Evolutionary conservation across 1,140 invertebrate species (phyloP), one percentile per base, ranked within the genome.

Genomic region (Oscheius sp.): DNA sequence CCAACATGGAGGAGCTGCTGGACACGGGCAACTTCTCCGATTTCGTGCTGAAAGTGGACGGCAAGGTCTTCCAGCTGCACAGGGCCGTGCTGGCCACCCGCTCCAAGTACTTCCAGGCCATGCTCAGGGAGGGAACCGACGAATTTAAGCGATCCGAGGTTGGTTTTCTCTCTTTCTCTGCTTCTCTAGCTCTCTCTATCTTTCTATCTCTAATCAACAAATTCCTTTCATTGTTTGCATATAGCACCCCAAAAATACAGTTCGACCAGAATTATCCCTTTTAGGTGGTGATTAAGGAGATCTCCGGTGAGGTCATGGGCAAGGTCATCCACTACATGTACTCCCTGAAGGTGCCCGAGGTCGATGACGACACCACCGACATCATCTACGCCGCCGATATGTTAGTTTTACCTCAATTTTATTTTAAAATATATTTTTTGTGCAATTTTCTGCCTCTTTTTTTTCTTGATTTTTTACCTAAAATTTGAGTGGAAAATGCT

Each of bases 91-190:
- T 83, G 2, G 68, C 77, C 0, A 75, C 81, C 18, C 69, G 81
- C 10, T 82, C 79, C n/a, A 73, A 73, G 10, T 80, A 84, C 3
- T 83, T 83, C 64, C 52, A 62, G 29, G 74, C 61, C 13, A 80
- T 84, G 77, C 79, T 35, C 49, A 71, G 46, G 31, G 68, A 26
- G 36, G 69, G 65, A 64, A 71, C 2, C 28, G 74, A 73, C 42
- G 59, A 31, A 59, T 71, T 4, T 31, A 23, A 35, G 64, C 65
- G 38, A 46, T 15, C 13, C 13, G 31, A 18, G 36, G 36, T 36
- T 69, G 4, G 68, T 69, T 26, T 4, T 67, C 31, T 70, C n/a
- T 36, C 18, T 34, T 23, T 73, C 31, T 0, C n/a, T n/a, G n/a
- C n/a, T n/a, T n/a, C n/a, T n/a, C n/a, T n/a, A n/a, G n/a, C n/a